Evolutionary conservation across 2,888 invertebrate genomes (phyloP).

Genomic region (Leptothorax acervorum): DNA sequence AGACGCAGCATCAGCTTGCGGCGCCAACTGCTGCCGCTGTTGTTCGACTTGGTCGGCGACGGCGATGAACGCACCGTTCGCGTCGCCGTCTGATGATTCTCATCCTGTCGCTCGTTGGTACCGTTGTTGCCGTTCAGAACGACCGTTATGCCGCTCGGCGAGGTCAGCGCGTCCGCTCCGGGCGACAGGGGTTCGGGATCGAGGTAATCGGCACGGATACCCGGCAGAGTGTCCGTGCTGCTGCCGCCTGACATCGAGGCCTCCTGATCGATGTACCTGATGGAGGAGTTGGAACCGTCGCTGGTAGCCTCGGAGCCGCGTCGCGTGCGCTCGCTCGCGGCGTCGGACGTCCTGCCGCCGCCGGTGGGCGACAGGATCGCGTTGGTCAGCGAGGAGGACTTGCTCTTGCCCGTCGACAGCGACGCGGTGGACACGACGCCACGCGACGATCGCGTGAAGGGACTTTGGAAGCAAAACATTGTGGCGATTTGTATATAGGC

Average conservation of each 20-base stretch:
- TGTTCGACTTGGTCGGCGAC: slow-evolving; percentile 62
- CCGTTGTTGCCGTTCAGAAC: slow-evolving; percentile 44
- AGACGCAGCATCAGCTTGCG: slow-evolving; percentile 87
- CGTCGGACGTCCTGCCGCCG: slow-evolving; percentile 47
- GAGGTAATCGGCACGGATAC: slow-evolving; percentile 81
- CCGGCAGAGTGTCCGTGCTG: slow-evolving; percentile 84
- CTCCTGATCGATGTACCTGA: slow-evolving; percentile 83
- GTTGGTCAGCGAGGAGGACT: slow-evolving; percentile 61
- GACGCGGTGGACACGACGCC: slow-evolving; percentile 67
- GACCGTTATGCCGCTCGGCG: slow-evolving; percentile 66
- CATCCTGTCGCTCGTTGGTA: slow-evolving; percentile 44
- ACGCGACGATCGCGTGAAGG: slow-evolving; percentile 83
- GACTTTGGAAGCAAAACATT: slow-evolving; percentile 85
- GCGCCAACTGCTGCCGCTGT: slow-evolving; percentile 85
- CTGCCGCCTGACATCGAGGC: slow-evolving; percentile 81
- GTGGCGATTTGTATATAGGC: slow-evolving; percentile 4
- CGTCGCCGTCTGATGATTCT: neutral
- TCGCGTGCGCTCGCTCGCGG: slow-evolving; percentile 65
- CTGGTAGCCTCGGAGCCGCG: slow-evolving; percentile 82
- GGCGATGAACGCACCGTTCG: neutral
- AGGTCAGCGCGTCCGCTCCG: slow-evolving; percentile 72
- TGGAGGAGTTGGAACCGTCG: slow-evolving; percentile 82
- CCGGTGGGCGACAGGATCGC: slow-evolving; percentile 54
- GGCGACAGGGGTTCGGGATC: slow-evolving; percentile 82
- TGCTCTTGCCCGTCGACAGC: slow-evolving; percentile 66